Percentiles rank a stretch among this genome's conserved stretches.
These are phyloP conservation scores for Oncorhynchus clarkii DNA, from an alignment of 2,113 vertebrate species.

Conservation along the genomic window DNA sequence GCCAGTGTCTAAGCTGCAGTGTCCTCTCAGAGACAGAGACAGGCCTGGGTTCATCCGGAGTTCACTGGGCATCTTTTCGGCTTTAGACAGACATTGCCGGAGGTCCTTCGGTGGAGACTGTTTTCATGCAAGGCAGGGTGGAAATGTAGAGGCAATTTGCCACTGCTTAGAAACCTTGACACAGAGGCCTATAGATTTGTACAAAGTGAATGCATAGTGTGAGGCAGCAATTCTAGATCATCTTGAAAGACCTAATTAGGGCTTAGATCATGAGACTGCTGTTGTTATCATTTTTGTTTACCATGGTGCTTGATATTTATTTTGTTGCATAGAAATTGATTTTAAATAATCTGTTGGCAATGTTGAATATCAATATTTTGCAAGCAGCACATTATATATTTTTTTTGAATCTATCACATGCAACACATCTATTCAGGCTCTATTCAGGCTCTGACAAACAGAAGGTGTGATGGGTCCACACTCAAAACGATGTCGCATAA, in stretches of 20 bases:
- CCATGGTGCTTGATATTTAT: too few relatives aligned
- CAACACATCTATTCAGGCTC: not conserved
- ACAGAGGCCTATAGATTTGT: not conserved
- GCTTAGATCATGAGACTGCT: not conserved
- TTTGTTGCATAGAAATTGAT: not conserved
- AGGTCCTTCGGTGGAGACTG: not conserved
- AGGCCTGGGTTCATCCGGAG: conserved; percentile 38
- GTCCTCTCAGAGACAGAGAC: too few relatives aligned
- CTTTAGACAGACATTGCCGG: not conserved
- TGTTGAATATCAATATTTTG: not conserved
- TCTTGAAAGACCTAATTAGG: not conserved
- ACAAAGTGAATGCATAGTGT: not conserved
- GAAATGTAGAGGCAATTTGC: not conserved
- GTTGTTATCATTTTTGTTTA: not conserved
- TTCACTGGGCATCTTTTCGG: conserved; percentile 47
- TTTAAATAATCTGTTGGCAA: not conserved
- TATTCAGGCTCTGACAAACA: not conserved
- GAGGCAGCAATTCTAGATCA: not conserved
- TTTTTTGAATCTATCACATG: not conserved
- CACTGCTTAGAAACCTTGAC: not conserved
- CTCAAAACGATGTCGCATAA: not conserved
- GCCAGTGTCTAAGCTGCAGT: too few relatives aligned
- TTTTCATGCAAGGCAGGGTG: too few relatives aligned
- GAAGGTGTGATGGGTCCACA: not conserved
- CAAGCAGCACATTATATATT: not conserved